A percentile compares a stretch with the other conserved stretches of the same genome.
Conservation (phyloP, 1,140 invertebrate species). For the Popillia japonica region DNA sequence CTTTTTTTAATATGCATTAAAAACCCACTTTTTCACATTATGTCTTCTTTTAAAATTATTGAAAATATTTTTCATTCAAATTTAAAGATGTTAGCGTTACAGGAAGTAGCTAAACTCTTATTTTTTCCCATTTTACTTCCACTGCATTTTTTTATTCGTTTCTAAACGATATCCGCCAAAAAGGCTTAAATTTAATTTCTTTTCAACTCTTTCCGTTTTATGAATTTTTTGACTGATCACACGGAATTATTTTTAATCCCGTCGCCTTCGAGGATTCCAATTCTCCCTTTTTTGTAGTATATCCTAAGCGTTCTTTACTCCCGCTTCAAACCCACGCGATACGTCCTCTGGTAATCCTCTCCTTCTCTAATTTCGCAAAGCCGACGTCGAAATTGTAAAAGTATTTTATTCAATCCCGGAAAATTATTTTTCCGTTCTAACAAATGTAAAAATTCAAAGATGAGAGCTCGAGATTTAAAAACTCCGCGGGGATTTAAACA, state of each 20-base stretch:
- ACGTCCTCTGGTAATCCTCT: not conserved
- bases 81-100: too few relatives aligned
- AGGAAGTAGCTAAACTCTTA: too few relatives aligned
- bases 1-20: too few relatives aligned
- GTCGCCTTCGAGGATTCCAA: constrained; percentile 28
- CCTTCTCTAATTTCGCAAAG: constrained; percentile 9
- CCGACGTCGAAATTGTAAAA: constrained; percentile 27
- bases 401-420: constrained; percentile 33
- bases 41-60: too few relatives aligned
- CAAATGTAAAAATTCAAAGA: constrained; percentile 34
- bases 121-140: too few relatives aligned
- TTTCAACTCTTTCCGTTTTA: constrained; percentile 10
- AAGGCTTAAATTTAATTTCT: constrained; percentile 9
- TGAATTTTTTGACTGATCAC: constrained; percentile 27
- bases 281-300: constrained; percentile 19
- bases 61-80: too few relatives aligned
- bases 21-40: too few relatives aligned
- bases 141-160: too few relatives aligned
- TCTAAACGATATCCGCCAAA: not conserved
- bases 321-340: not conserved
- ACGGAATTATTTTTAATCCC: constrained; percentile 29
- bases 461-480: constrained; percentile 9
- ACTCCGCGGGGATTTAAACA: constrained; percentile 26
- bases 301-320: not conserved
- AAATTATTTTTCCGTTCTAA: constrained; percentile 31